Evolutionary conservation across 1,140 invertebrate species (phyloP).

Genomic region (Drosophila pseudoananassae): DNA sequence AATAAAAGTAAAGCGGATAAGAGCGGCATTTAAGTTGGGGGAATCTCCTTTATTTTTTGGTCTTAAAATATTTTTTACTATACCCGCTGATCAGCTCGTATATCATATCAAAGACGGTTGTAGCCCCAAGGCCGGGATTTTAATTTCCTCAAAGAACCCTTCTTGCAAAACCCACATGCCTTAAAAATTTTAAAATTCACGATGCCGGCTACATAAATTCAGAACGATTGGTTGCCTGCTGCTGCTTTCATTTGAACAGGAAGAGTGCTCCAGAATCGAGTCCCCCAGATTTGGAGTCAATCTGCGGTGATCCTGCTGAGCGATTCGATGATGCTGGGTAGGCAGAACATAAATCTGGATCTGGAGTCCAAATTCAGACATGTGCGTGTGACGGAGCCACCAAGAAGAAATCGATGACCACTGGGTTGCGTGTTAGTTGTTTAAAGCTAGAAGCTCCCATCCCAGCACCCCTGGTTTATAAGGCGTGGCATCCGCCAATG

Average conservation of each 20-base stretch:
- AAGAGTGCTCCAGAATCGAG: constrained; percentile 49
- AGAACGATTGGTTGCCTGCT: constrained; percentile 63
- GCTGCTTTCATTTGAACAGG: constrained; percentile 75
- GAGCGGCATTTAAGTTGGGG: neutral
- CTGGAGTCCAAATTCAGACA: constrained; percentile 19
- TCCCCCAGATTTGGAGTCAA: constrained; percentile 28
- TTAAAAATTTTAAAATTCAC: constrained; percentile 6
- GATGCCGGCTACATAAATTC: constrained; percentile 51
- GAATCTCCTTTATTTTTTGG: neutral
- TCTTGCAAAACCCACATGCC: constrained; percentile 30
- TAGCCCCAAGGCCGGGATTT: constrained; percentile 13
- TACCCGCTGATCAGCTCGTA: constrained; percentile 16
- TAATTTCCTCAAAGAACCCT: constrained; percentile 25
- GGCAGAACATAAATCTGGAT: constrained; percentile 59
- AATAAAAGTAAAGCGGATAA: constrained; percentile 47
- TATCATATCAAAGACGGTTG: constrained; percentile 14
- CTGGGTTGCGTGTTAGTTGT: constrained; percentile 3
- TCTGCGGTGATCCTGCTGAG: constrained; percentile 59
- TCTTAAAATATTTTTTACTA: too few species aligned
- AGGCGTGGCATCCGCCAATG: constrained; percentile 38
- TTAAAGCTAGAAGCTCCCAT: neutral
- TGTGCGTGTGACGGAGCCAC: constrained; percentile 58
- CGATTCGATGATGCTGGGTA: constrained; percentile 53
- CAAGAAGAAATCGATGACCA: constrained; percentile 35
- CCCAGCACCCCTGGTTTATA: constrained; percentile 6